Evolutionary conservation across 1,140 invertebrate species (phyloP).

Genomic region (Megathymus violae): DNA sequence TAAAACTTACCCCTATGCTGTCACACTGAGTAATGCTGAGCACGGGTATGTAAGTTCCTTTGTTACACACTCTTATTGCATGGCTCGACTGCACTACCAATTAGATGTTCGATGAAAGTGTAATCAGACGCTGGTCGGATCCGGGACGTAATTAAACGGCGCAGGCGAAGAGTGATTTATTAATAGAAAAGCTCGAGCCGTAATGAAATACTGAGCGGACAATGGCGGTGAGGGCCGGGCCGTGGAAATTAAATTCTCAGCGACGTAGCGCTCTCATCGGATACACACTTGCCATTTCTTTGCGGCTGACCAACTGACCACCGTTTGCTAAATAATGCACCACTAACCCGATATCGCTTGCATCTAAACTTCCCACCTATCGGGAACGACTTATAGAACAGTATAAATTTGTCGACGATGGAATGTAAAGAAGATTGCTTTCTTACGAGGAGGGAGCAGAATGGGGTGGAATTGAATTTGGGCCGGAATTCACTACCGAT

Average conservation of each 20-base stretch:
- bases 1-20: conserved; percentile 25
- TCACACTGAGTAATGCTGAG: conserved; percentile 25
- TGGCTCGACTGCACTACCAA: conserved; percentile 74
- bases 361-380: conserved; percentile 45
- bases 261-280: conserved; percentile 53
- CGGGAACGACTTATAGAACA: conserved; percentile 66
- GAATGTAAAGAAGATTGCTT: conserved; percentile 81
- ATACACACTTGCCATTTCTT: conserved; percentile 70
- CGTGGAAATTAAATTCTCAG: conserved; percentile 81
- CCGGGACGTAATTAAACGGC: conserved; percentile 81
- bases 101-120: conserved; percentile 83
- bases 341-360: conserved; percentile 44
- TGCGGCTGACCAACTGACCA: conserved; percentile 47
- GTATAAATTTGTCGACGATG: conserved; percentile 78
- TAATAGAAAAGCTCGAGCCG: conserved; percentile 83
- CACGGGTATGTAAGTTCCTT: conserved; percentile 24
- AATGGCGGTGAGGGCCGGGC: conserved; percentile 72
- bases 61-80: conserved; percentile 61
- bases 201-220: conserved; percentile 84
- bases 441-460: conserved; percentile 60
- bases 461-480: conserved; percentile 78
- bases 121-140: conserved; percentile 80
- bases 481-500: conserved; percentile 65
- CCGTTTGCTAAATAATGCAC: conserved; percentile 68
- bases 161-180: conserved; percentile 83